A percentile compares a stretch with the other conserved stretches of the same genome.
Conservation (phyloP, 2,888 invertebrate genomes). For the Tetramorium bicarinatum region DNA sequence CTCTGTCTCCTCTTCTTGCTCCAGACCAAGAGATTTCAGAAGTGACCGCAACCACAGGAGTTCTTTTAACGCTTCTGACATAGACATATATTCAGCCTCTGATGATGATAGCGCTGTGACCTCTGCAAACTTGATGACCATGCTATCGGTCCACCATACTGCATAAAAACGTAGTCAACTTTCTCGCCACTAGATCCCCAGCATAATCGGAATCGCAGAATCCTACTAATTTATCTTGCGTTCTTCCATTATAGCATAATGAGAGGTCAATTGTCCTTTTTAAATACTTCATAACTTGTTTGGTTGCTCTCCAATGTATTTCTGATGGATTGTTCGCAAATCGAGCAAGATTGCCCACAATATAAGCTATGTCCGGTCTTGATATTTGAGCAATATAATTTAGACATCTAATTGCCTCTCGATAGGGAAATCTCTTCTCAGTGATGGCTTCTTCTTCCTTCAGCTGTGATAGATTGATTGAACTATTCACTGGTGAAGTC, state of each 20-base stretch:
- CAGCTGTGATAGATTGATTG: neutral
- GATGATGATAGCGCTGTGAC: slow-evolving; percentile 6
- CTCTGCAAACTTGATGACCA: slow-evolving; percentile 29
- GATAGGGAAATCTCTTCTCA: slow-evolving; percentile 3
- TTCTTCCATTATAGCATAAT: neutral
- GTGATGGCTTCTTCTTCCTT: neutral
- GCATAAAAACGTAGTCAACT: neutral
- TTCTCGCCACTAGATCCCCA: neutral
- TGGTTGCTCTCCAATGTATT: too few species aligned
- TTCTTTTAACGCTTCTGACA: slow-evolving; percentile 43
- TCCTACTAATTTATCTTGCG: neutral
- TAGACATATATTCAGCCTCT: slow-evolving; percentile 25
- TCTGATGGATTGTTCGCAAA: too few species aligned
- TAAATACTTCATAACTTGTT: too few species aligned
- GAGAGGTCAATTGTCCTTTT: too few species aligned
- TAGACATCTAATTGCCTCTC: neutral
- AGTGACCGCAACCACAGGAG: slow-evolving; percentile 21
- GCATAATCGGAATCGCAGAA: slow-evolving; percentile 31
- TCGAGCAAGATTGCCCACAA: slow-evolving; percentile 9
- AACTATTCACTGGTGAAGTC: slow-evolving; percentile 4
- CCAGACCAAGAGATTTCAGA: neutral
- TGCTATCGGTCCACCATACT: slow-evolving; percentile 12
- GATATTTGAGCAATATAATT: slow-evolving; percentile 25
- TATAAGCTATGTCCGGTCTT: slow-evolving; percentile 14
- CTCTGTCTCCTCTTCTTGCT: neutral